Evolutionary conservation across 2,888 invertebrate species (phyloP), one percentile per base, ranked within the genome.

Genomic region (Gisinianus flammeolus): DNA sequence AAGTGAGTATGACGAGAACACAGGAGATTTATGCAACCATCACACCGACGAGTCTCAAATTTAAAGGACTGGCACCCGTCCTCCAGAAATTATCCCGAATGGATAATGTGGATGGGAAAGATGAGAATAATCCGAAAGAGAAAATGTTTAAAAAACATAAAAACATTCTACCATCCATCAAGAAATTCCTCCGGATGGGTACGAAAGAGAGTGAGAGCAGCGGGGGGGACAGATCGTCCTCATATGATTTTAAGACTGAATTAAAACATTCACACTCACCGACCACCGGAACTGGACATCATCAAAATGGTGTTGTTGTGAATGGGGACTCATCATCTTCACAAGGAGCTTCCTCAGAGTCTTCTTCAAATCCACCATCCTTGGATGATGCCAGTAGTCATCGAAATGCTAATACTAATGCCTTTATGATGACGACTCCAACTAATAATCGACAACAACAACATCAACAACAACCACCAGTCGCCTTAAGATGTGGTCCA

Each of bases 1-100:
- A 85, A 79, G 83, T 85, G 62, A 84, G 82, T 35, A 81, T 84
- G 79, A 81, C 84, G 5, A 68, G 85, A 31, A 84, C 85, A 0
- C 85, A 85, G 77, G 85, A 84, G 58, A 81, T 85, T 31, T 85
- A 85, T 73, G 85, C 85, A 6, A 85, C 85, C 0, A 56, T 85
- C 30, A 83, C 85, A 0, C 85, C 85, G 44, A 82, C 85, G 8
- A 80, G 81, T 28, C 66, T 84, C 33, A 85, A 84, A 77, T 82
- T 83, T 70, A 84, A 81, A 76, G 83, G 83, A 6, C 76, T 83
- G 3, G 81, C 81, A 31, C 83, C 83, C 0, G 82, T 84, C 19
- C 80, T 85, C 1, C 82, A 84, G 62, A 85, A 84, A 75, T 54
- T 85, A 22, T 84, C 85, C 12, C 80, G 81, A 68, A 79, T 85